Base-by-base conservation (phyloP, 92 coral and sea anemone species). In the Zoanthus gigantus region DNA sequence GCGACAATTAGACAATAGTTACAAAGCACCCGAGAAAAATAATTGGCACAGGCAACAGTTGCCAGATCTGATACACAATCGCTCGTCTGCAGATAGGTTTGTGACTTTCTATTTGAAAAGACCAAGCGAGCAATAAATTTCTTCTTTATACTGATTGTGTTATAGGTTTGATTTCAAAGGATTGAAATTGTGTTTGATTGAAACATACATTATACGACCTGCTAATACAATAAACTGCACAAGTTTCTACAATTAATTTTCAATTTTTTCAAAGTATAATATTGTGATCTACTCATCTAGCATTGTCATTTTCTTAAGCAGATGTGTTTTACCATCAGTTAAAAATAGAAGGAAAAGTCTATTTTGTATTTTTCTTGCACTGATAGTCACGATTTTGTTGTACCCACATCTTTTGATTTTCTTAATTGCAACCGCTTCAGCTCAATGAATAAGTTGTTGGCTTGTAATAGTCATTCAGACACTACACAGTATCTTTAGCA, bases 401-500 rank as follows among this genome's bases (percentile, higher is more conserved):
- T 77, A 57, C 71, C 12, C 14, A 15, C 34, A 14, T 57, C 32
- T 16, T 5, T 63, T 16, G 7, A 31, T 23, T 60, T 71, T 79
- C 61, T 48, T 57, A 28, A 63, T 57, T 57, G 32, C 42, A 32
- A 45, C 14, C 48, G 52, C 0, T 75, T 74, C 32, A 16, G 34
- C 14, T 28, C 81, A 65, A 7, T 80, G 46, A 80, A 44, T 18
- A 66, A 65, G 82, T 81, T 47, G 42, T 47, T 23, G 17, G 50
- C 63, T 12, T 47, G 17, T 50, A 42, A 34, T 46, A 23, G n/a
- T 45, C 46, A 65, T 80, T 44, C 53, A 5, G 2, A 81, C 60
- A 28, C 31, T 67, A 66, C 46, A 54, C 13, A 65, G 57, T 66
- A 47, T 67, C 72, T 29, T 79, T 79, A 79, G 17, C 72, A 37